Evolutionary conservation across 1,140 invertebrate species (phyloP).

Genomic region (Scaptomyza pallida): DNA sequence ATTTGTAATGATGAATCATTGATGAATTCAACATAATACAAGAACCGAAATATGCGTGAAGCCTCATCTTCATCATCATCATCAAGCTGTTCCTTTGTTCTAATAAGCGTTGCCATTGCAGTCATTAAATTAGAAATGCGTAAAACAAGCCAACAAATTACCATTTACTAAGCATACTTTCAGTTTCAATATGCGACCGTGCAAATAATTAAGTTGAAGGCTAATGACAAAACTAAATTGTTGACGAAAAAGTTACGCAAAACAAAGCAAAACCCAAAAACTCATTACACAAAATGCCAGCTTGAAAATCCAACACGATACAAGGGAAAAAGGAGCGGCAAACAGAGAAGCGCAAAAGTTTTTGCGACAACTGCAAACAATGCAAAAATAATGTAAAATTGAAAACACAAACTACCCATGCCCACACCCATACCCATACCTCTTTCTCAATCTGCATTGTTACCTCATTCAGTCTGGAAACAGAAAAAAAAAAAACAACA

Average conservation of each 20-base stretch:
- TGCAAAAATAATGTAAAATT: conserved; percentile 53
- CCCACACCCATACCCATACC: too few relatives aligned
- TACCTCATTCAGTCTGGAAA: neutral
- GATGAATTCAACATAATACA: neutral
- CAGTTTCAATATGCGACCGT: conserved; percentile 5
- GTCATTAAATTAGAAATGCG: neutral
- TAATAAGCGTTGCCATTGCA: neutral
- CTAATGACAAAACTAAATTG: conserved; percentile 49
- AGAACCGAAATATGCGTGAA: too few relatives aligned
- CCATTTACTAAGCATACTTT: conserved; percentile 23
- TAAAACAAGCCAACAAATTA: neutral
- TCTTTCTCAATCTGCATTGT: neutral
- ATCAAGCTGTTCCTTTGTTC: too few relatives aligned
- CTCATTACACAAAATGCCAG: conserved; percentile 42
- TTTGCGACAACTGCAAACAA: conserved; percentile 43
- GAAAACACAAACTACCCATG: conserved; percentile 1
- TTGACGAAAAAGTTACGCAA: conserved; percentile 43
- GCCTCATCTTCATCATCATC: too few relatives aligned
- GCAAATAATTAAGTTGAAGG: conserved; percentile 56
- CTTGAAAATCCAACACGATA: neutral
- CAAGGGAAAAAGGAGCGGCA: neutral
- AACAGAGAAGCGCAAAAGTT: conserved; percentile 11
- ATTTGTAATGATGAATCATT: neutral
- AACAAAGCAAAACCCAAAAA: conserved; percentile 27
- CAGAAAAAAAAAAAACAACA: conserved; percentile 5